Conservation (phyloP, 1,140 invertebrate species). For the Leptopilina boulardi region DNA sequence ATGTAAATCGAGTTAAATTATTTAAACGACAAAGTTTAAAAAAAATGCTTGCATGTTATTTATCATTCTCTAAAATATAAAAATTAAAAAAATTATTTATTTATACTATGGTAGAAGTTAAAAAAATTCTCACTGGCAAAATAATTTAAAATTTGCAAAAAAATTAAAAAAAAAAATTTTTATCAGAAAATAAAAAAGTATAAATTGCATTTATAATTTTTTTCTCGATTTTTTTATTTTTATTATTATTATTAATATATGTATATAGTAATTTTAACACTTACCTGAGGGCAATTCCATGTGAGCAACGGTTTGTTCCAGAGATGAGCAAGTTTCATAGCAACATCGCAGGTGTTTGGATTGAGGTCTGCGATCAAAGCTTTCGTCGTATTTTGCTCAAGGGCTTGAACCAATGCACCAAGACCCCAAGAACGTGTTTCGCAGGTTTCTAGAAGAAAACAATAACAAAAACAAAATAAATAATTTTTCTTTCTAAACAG, state of each 20-base stretch:
- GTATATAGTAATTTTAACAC: conserved; percentile 29
- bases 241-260: too few species aligned
- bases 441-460: conserved; percentile 71
- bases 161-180: not conserved
- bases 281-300: conserved; percentile 75
- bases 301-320: conserved; percentile 75
- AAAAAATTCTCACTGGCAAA: conserved; percentile 15
- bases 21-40: too few species aligned
- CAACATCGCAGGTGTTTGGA: conserved; percentile 72
- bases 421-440: conserved; percentile 72
- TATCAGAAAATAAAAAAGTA: too few species aligned
- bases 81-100: not conserved
- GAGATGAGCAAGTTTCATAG: conserved; percentile 71
- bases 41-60: too few species aligned
- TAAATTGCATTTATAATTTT: not conserved
- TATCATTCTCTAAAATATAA: too few species aligned
- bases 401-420: conserved; percentile 69
- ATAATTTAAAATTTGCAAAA: too few species aligned
- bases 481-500: conserved; percentile 36
- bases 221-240: not conserved
- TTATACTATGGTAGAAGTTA: not conserved
- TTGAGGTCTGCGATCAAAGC: conserved; percentile 74
- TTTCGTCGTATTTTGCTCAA: conserved; percentile 69
- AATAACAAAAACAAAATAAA: conserved; percentile 24
- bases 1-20: too few species aligned